Base-by-base conservation (phyloP, 2,113 vertebrate genomes). In the Callocephalon fimbriatum region DNA sequence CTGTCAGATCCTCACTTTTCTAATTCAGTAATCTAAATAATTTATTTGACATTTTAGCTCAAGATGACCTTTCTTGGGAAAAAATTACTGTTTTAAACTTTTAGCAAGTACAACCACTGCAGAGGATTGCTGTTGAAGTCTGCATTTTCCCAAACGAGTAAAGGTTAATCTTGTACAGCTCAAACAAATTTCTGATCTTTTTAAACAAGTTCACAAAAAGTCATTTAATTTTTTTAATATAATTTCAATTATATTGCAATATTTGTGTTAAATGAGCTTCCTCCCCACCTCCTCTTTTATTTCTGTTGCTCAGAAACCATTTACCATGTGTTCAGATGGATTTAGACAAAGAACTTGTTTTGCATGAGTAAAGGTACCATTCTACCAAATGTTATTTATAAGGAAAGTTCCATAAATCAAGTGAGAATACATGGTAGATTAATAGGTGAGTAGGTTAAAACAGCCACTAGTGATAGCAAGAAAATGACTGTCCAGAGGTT, bases 21-120 rank as follows among this genome's bases (percentile, higher is more conserved):
- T 98, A 98, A 98, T 98, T 98, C 98, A 98, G 98, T 98, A 98
- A 98, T 98, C 98, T 98, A 98, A 98, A 98, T 98, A 98, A 98
- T 98, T 98, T 98, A 98, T 98, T 98, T 98, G 98, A 98, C 98
- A 98, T 98, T 98, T 98, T 98, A 98, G 98, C 98, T 98, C 98
- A 98, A 98, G 98, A 98, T 98, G 98, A 98, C 98, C 98, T 98
- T 98, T 98, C 98, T 97, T 97, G 97, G 97, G 97, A 98, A 98
- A 98, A 98, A 98, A 98, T 98, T 98, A 98, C 98, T 98, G 98
- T 98, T 98, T 98, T 98, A 98, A 98, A 98, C 98, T 98, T 98
- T 98, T 98, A 98, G 98, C 98, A 98, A 98, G 98, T 98, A 95
- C 98, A 98, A 98, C 96, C 98, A 97, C 97, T 98, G 98, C 95